Evolutionary conservation across 2,888 invertebrate genomes (phyloP).

Genomic region (Ormyrus pomaceus): DNA sequence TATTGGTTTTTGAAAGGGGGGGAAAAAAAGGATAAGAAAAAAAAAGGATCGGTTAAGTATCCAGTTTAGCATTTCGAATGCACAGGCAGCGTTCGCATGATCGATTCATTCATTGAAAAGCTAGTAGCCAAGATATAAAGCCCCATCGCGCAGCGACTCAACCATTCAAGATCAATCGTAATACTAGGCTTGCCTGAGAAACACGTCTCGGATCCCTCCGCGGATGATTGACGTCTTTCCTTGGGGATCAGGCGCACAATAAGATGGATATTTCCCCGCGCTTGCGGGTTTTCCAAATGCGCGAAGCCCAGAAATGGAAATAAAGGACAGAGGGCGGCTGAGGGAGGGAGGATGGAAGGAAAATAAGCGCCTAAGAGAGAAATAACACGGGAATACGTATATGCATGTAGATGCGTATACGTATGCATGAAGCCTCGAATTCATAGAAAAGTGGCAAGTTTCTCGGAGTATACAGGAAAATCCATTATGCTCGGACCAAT

Average conservation of each 20-base stretch:
- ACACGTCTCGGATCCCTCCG: constrained; percentile 14
- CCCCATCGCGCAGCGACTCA: background rate
- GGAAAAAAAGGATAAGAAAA: background rate
- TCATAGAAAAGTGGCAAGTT: constrained; percentile 48
- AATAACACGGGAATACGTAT: constrained; percentile 9
- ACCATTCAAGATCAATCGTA: constrained; percentile 41
- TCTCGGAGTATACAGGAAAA: constrained; percentile 28
- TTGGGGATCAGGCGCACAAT: constrained; percentile 41
- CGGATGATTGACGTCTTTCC: constrained; percentile 45
- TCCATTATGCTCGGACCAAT: constrained; percentile 55
- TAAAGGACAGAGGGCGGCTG: background rate
- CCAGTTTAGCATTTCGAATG: background rate
- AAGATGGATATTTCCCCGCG: constrained; percentile 39
- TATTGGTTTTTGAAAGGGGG: background rate
- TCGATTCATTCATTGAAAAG: constrained; percentile 35
- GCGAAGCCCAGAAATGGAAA: constrained; percentile 20
- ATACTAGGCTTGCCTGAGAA: constrained; percentile 33
- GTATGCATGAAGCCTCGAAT: background rate
- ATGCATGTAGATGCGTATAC: constrained; percentile 6
- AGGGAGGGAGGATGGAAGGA: background rate
- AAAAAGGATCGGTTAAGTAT: constrained; percentile 22
- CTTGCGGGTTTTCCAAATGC: constrained; percentile 22
- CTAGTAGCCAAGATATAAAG: background rate
- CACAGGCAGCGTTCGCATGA: constrained; percentile 9
- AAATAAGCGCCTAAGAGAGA: constrained; percentile 27